These are phyloP conservation scores for Girardinus metallicus DNA, from an alignment of 2,797 vertebrate species.

Conservation along the genomic window DNA sequence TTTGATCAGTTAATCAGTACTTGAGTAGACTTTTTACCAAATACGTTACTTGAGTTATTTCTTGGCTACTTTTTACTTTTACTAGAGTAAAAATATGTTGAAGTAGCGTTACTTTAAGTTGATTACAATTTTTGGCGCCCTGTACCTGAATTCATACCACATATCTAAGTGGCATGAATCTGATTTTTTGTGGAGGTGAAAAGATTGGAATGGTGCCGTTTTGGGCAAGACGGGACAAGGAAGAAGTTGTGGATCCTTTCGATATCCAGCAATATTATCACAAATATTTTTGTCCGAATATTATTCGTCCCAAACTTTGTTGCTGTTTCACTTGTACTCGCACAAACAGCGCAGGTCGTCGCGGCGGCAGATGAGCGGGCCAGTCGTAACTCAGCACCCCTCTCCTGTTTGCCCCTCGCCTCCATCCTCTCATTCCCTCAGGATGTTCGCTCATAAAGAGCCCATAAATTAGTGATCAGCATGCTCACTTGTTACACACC, in stretches of 20 bases:
- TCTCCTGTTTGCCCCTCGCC: slow-evolving; percentile 51
- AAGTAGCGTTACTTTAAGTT: too few species aligned
- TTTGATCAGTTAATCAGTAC: too few species aligned
- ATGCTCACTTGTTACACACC: slow-evolving; percentile 65
- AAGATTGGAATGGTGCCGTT: too few species aligned
- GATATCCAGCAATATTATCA: neutral
- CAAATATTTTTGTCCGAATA: neutral
- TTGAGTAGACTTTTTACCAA: too few species aligned
- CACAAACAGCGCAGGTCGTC: slow-evolving; percentile 45
- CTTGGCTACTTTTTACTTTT: too few species aligned
- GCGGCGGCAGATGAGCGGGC: slow-evolving; percentile 54
- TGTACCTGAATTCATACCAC: too few species aligned
- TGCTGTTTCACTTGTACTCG: slow-evolving; percentile 5
- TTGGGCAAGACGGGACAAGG: neutral
- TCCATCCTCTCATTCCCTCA: slow-evolving; percentile 60
- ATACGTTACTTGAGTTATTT: too few species aligned
- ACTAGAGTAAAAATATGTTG: too few species aligned
- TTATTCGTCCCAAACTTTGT: slow-evolving; percentile 1
- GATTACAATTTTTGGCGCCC: too few species aligned
- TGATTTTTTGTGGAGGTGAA: too few species aligned
- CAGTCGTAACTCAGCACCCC: slow-evolving; percentile 56
- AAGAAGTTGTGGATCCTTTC: neutral
- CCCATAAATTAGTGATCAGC: slow-evolving; percentile 77
- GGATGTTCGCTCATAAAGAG: slow-evolving; percentile 67
- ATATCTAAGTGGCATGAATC: too few species aligned